Evolutionary conservation across 2,888 invertebrate species (phyloP), one percentile per base, ranked within the genome.

Genomic region (Caenorhabditis becei): DNA sequence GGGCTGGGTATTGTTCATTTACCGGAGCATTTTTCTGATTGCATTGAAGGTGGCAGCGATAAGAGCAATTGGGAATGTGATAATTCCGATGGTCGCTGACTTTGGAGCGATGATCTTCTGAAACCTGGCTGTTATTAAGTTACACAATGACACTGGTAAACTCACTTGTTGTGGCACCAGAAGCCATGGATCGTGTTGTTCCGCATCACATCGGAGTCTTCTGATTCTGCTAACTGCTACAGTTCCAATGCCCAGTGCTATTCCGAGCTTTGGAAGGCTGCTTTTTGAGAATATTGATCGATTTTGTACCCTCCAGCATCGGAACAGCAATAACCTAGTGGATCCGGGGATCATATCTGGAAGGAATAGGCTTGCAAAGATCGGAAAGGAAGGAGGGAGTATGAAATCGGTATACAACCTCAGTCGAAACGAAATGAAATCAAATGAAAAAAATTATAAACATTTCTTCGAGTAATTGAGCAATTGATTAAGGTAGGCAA

Each of bases 171-270:
- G 37, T 1, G 86, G 83, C 10, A 83, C 80, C 11, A 86, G 61
- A 49, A 86, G 80, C 86, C 86, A 86, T 18, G 86, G 85, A 63
- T 86, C 84, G 18, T 79, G 58, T 1, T 32, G 20, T 10, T 77
- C 78, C 10, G 66, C 62, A 5, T 74, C 71, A 35, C 82, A 82
- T 20, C 41, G 49, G 11, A 85, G 20, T 26, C 37, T 49, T 10
- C 72, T 18, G 16, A 70, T 28, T 54, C 61, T 61, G 5, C 20
- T 35, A 35, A 70, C 47, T 20, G 69, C 56, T 5, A 20, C 54
- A 0, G 70, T 58, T 47, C 78, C 78, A 16, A 78, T 59, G 26
- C 54, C 62, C 26, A 80, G 41, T n/a, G 26, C 56, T 28, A 58
- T 24, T 1, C 75, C 59, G 2, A 79, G 4, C 4, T 58, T 65